Base-by-base conservation (phyloP, 2,888 invertebrate species). In the Campoplex capitator region DNA sequence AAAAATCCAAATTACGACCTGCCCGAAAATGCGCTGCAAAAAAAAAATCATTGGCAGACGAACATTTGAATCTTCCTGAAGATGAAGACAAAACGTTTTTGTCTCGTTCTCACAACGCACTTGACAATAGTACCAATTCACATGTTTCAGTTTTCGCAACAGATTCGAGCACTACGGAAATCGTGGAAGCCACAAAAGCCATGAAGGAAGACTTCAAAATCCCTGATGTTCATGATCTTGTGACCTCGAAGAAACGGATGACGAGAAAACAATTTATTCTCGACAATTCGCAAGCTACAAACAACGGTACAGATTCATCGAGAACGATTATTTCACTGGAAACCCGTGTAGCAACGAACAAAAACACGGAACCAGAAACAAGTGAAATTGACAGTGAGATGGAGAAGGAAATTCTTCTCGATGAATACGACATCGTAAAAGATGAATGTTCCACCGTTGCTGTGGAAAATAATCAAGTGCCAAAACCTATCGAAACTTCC, bases 191-290 rank as follows among this genome's bases (percentile, higher is more conserved):
- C 9, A 16, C 42, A 2, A 45, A 35, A 51, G 4, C 58, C 42
- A 16, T 38, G 0, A 9, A 51, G 9, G 92, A 93, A 23, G 89
- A 88, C 1, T 93, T 92, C 54, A 93, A 93, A 84, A 67, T 92
- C 73, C 93, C 93, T 0, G 91, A 92, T 75, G 79, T 85, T 6
- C 90, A 88, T 0, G 91, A 92, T 42, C 62, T 90, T 35, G 9
- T 88, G 16, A 87, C 84, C 9, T 86, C 88, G 4, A 92, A 90
- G 67, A 93, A 91, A 80, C 87, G 92, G 8, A 83, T 58, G 0
- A 84, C 89, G 0, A 92, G 90, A 67, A 90, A 89, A 45, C 91
- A 89, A 74, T 90, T 90, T 0, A 70, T 87, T 11, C 38, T 79
- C 0, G 90, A 90, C 0, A 90, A 90, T n/a, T 16, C 88, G 86